Evolutionary conservation across 2,113 vertebrate species (phyloP), one percentile per base, ranked within the genome.

Genomic region (Chascanopsetta lugubris): DNA sequence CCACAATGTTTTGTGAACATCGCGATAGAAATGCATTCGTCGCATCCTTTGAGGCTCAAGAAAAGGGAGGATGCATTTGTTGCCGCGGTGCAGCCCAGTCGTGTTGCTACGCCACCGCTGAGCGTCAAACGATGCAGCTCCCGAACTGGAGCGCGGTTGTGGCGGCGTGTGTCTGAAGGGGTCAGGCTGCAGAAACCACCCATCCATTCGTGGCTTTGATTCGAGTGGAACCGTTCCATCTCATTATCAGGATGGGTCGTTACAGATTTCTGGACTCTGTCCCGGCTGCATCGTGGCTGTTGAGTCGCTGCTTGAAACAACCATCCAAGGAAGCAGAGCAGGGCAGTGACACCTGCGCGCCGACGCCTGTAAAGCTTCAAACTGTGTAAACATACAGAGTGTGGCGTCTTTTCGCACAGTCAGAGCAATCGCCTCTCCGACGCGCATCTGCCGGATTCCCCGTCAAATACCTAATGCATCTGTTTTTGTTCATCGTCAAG

Each of bases 191-290:
- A 57, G 45, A 67, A n/a, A 21, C 36, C 51, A 49, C 20, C 20
- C 38, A 25, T 45, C 65, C 8, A 13, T 24, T 25, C 20, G 42
- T 21, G 29, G 56, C 25, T 64, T 85, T 61, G 13, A 59, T 68
- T 67, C 42, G 22, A 48, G 13, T 55, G 38, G 51, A 65, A 69
- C 46, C 34, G 53, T 65, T 27, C 26, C 61, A 58, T 32, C 47
- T 40, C 20, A 13, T 24, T 8, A 26, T 50, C 10, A 21, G 22
- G 46, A 62, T 47, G 34, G 21, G 20, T 54, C 3, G 2, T 22
- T 58, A 59, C 60, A 51, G 55, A 56, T 66, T 77, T 62, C n/a
- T 71, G 57, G 65, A 68, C 45, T 22, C 27, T n/a, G 15, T 62
- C 50, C 40, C 22, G 24, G 50, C 11, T 24, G 49, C 55, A 29